Evolutionary conservation across 2,888 invertebrate species (phyloP), one percentile per base, ranked within the genome.

Genomic region (Petrolisthes cinctipes): DNA sequence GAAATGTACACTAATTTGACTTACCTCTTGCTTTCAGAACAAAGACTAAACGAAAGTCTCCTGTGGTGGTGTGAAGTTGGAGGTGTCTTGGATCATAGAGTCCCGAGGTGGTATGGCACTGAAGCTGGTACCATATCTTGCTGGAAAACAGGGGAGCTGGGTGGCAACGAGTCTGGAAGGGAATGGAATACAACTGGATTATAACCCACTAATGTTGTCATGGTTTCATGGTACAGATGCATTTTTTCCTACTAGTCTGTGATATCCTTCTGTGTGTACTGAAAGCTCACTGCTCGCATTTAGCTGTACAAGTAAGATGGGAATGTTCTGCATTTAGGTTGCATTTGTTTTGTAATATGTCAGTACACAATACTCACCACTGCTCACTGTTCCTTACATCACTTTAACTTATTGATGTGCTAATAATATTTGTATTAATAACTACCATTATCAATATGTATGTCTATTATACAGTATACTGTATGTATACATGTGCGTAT

Each of bases 181-280:
- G 23, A 68, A 82, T 1, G 61, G 73, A 73, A 9, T 7, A 73
- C 23, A 20, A 51, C 37, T 37, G 66, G 66, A 6, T 54, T 53
- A 61, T 81, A 86, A 85, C 85, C 53, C 79, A 86, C 86, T 86
- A 86, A 86, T 86, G 81, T 54, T 73, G 71, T 56, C 57, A 81
- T 81, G 37, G 37, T 37, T 37, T 37, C 37, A 81, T 81, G 81
- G 75, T 56, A 71, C 81, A 73, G 68, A 71, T 71, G 71, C 71
- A 71, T 86, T 86, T 81, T 56, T 86, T 86, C 68, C 57, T 86
- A 86, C 86, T 86, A 86, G 86, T 80, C 86, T 86, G 86, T 86
- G 86, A 86, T 86, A 86, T 86, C 73, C 17, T 73, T 51, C 84
- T 51, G 53, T 78, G 86, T 71, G 57, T 81, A 80, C 73, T 81